Conservation (phyloP, 2,113 vertebrate species). For the Tylochromis polylepis region DNA sequence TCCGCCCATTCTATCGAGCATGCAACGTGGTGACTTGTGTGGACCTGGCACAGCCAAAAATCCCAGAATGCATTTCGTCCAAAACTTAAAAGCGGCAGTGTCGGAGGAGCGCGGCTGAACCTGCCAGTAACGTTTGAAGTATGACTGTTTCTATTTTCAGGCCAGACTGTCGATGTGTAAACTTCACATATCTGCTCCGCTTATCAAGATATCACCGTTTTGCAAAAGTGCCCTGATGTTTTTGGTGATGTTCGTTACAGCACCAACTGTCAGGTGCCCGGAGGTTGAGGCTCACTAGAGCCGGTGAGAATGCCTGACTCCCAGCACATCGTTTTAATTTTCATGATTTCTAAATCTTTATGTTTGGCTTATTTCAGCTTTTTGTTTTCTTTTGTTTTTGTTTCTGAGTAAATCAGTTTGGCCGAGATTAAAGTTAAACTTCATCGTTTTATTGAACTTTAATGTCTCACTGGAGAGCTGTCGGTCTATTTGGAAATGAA, state of each 20-base stretch:
- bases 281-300: neutral
- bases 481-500: no score
- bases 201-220: neutral
- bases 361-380: neutral
- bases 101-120: neutral
- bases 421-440: neutral
- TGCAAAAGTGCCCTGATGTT: neutral
- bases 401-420: neutral
- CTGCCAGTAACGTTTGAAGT: neutral
- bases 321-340: neutral
- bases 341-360: neutral
- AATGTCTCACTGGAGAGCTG: no score
- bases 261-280: accelerated
- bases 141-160: neutral
- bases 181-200: neutral
- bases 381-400: neutral
- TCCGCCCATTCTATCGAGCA: neutral
- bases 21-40: neutral
- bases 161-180: neutral
- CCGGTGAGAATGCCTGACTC: neutral
- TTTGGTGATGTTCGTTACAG: no score
- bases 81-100: neutral
- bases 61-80: neutral
- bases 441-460: no score
- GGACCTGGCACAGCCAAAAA: neutral